phyloP scores from a whole-genome alignment of 2,113 vertebrate genomes.

The human (Homo sapiens) region GRCh38 chr14:21800001-21800500 shows the following conservation, averaged over 20 bases:
- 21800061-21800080: neutral
- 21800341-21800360: neutral
- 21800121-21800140: neutral
- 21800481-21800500: neutral
- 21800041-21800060: neutral
- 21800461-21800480: neutral
- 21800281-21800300: neutral
- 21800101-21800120: neutral
- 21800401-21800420: neutral
- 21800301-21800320: neutral
- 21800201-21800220: neutral
- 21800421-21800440: neutral
- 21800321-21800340: neutral
- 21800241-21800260: neutral
- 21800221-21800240: neutral
- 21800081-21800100: neutral
- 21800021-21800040: neutral
- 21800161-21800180: neutral
- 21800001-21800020: neutral
- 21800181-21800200: neutral
- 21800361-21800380: neutral
- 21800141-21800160: neutral
- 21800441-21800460: neutral
- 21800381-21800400: neutral
- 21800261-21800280: neutral